Evolutionary conservation across 2,888 invertebrate genomes (phyloP).

Genomic region (Hofmannophila pseudospretella): DNA sequence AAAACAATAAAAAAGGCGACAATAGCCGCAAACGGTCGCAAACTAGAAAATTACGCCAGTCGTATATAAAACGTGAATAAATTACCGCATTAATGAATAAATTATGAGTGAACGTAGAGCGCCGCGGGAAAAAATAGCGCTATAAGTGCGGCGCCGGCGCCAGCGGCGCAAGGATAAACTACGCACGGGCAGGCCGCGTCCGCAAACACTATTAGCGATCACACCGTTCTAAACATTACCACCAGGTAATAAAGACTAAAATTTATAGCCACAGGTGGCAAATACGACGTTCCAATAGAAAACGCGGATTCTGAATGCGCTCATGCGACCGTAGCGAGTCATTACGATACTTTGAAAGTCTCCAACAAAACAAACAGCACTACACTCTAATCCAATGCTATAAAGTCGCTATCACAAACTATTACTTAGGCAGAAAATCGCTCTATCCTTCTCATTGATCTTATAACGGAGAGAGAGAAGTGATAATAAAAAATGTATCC

Average conservation of each 20-base stretch:
- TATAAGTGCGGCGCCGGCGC: conserved; percentile 72
- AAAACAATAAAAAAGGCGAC: conserved; percentile 45
- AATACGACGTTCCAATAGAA: conserved; percentile 41
- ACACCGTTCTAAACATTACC: conserved; percentile 32
- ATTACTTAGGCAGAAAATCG: conserved; percentile 25
- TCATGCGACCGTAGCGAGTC: conserved; percentile 74
- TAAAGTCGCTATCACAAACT: conserved; percentile 46
- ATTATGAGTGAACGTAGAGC: conserved; percentile 59
- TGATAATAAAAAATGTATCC: conserved; percentile 55
- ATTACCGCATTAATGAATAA: conserved; percentile 70
- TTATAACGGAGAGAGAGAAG: conserved; percentile 39
- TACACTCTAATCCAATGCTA: conserved; percentile 47
- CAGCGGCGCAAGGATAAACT: conserved; percentile 61
- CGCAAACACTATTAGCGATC: conserved; percentile 29
- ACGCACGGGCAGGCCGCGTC: conserved; percentile 46
- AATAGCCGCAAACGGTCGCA: conserved; percentile 53
- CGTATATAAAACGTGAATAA: conserved; percentile 55
- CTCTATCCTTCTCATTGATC: conserved; percentile 40
- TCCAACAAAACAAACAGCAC: conserved; percentile 45
- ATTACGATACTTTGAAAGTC: conserved; percentile 68
- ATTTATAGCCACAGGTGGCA: conserved; percentile 15
- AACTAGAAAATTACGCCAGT: conserved; percentile 55
- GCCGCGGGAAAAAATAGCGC: conserved; percentile 68
- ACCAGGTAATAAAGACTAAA: conserved; percentile 24
- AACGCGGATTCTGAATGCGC: conserved; percentile 57